Evolutionary conservation across 2,888 invertebrate species (phyloP), one percentile per base, ranked within the genome.

Genomic region (Harpalus rufipes): DNA sequence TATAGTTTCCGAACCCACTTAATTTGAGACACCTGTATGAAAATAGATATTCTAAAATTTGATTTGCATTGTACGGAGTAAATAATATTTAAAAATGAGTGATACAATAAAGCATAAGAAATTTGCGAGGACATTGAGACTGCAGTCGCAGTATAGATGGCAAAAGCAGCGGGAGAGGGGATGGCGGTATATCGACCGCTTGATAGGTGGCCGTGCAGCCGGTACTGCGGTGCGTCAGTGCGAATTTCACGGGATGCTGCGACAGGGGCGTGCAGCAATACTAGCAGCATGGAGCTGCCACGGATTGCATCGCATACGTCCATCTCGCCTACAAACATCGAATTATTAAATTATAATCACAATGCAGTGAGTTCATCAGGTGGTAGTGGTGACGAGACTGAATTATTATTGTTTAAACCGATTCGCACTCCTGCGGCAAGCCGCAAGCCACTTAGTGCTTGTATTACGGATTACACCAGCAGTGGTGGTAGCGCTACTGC

Each of bases 271-370:
- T 78, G n/a, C 18, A 12, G 25, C 18, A 74, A n/a, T 51, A 74
- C 74, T 51, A 41, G 86, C 86, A 87, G 86, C 87, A 91, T 91
- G 91, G 91, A 91, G 87, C 88, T 91, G 87, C 91, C 91, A 84
- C 90, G 90, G 84, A 90, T 89, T 86, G 89, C 90, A 81, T 91
- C 90, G 44, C 90, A 90, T 86, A 89, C 90, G 76, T 91, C 91
- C 72, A 88, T 91, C 81, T 90, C 89, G 87, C 90, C 89, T 39
- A 89, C 89, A 74, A 87, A 88, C 85, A 87, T 85, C 16, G 85
- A 85, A 74, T 74, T 85, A 8, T 72, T 85, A 51, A 76, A 79
- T 65, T 84, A 85, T 51, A 85, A 80, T 21, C 72, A 74, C 72
- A 41, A 44, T 41, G 12, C 68, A 16, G 76, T 65, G 14, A 80